Base-by-base conservation (phyloP, 1,140 invertebrate genomes). In the Mamestra configurata region DNA sequence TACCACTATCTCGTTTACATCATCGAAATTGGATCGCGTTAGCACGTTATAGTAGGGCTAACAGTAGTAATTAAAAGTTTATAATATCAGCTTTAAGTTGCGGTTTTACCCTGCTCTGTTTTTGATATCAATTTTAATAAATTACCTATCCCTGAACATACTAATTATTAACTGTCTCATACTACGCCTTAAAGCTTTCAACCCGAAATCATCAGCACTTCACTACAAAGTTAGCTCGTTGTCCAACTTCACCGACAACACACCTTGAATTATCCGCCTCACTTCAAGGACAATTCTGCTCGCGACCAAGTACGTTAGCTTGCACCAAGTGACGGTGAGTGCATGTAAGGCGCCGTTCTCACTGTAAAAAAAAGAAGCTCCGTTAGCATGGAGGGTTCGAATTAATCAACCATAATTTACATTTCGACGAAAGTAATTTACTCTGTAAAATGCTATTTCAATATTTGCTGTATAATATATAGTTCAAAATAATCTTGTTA, bases 401-500 rank as follows among this genome's bases (percentile, higher is more conserved):
- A n/a, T n/a, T n/a, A n/a, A n/a, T n/a, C n/a, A n/a, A n/a, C n/a
- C n/a, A 31, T 5, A 31, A 1, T 31, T 1, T 31, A 96, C 95
- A 90, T 96, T 92, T 88, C 95, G 95, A 53, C 84, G 86, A 84
- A n/a, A n/a, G n/a, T n/a, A n/a, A n/a, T 89, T 95, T 72, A 96
- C 92, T 90, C 95, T 96, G 84, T 94, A 89, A 93, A 96, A 97
- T 15, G 96, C 95, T 89, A 95, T 83, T 79, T 94, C 88, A 80
- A 96, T 90, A 92, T 96, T 93, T 27, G 95, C 88, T 51, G 90
- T 93, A 93, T 96, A 96, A 90, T 96, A 95, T 95, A 96, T 96
- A 4, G 96, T 93, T 95, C 96, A 91, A 90, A 96, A 96, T 86
- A 96, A 77, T 76, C 96, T 96, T 53, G 95, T 95, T 77, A 96